A percentile compares a stretch with the other conserved stretches of the same genome.
phyloP scores from a whole-genome alignment of 1,140 invertebrate genomes.

The Nasonia giraulti region DNA sequence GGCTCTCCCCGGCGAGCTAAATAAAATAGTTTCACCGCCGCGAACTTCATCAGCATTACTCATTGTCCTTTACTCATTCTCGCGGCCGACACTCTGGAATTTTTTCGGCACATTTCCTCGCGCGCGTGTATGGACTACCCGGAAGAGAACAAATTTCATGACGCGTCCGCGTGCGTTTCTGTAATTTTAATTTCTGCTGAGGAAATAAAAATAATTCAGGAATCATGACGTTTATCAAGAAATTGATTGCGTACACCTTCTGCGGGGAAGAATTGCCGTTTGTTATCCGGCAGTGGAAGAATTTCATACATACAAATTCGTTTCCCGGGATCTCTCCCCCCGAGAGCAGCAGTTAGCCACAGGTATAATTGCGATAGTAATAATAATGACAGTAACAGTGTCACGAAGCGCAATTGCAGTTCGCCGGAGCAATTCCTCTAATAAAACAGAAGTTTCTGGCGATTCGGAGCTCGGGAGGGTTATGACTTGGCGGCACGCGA shows the following conservation, averaged over 20 bases:
- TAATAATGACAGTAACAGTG: conserved; percentile 32
- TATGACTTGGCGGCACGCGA: conserved; percentile 31
- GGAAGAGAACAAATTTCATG: too few relatives aligned
- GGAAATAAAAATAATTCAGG: too few relatives aligned
- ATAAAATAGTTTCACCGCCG: not conserved
- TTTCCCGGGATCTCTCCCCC: not conserved
- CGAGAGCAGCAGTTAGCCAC: not conserved
- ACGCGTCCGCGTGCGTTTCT: too few relatives aligned
- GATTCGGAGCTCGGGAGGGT: conserved; percentile 10
- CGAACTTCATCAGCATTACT: conserved; percentile 1
- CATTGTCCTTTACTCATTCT: not conserved
- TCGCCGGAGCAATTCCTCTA: conserved; percentile 8
- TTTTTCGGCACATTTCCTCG: not conserved
- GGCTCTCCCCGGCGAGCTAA: not conserved
- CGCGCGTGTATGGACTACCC: not conserved
- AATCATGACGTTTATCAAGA: not conserved
- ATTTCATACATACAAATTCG: not conserved
- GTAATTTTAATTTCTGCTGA: too few relatives aligned
- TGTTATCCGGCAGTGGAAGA: not conserved
- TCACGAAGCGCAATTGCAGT: conserved; percentile 37
- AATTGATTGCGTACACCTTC: not conserved
- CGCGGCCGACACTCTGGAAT: not conserved
- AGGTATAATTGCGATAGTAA: conserved; percentile 28
- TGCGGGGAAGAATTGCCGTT: not conserved
- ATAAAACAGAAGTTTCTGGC: conserved; percentile 38